Base-by-base conservation (phyloP, 2,888 invertebrate genomes). In the Coremacera marginata region DNA sequence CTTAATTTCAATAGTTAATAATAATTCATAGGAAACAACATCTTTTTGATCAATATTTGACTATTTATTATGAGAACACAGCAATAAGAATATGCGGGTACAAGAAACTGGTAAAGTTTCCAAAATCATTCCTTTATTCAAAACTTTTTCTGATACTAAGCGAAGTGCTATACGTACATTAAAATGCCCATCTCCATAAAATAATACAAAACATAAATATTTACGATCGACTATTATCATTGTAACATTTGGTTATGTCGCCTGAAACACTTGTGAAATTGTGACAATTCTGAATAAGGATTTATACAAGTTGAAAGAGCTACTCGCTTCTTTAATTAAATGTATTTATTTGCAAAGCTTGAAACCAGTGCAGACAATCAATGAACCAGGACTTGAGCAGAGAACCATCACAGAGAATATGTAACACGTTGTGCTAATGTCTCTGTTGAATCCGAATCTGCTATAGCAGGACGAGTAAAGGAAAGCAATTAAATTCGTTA, bases 401-500 rank as follows among this genome's bases (percentile, higher is more conserved):
- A 14, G 25, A 60, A 27, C 14, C 60, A 11, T 44, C 44, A 49
- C 49, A 16, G 65, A 65, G n/a, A 22, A 5, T 19, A 22, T 8
- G 68, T 27, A 68, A 68, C 68, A 68, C 51, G 51, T 68, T 68
- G n/a, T 22, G 16, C 22, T 68, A 68, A 68, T 68, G 68, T 68
- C 68, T 63, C 63, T 44, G 67, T 67, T 67, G 67, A 44, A 22
- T 22, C n/a, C 14, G 37, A 9, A 44, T 11, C 44, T 11, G 44
- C 7, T 44, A 3, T 44, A 44, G 44, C 55, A 55, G 55, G 22
- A 22, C n/a, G 27, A 31, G 63, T 8, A 31, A 31, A n/a, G 72
- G 11, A 31, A 19, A 52, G 51, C 73, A 74, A 65, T 74, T 65
- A 65, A 65, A 74, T 52, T 74, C 63, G 73, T 63, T 62, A 65